Conservation (phyloP, 2,113 vertebrate genomes). For the Synodontis membranacea region DNA sequence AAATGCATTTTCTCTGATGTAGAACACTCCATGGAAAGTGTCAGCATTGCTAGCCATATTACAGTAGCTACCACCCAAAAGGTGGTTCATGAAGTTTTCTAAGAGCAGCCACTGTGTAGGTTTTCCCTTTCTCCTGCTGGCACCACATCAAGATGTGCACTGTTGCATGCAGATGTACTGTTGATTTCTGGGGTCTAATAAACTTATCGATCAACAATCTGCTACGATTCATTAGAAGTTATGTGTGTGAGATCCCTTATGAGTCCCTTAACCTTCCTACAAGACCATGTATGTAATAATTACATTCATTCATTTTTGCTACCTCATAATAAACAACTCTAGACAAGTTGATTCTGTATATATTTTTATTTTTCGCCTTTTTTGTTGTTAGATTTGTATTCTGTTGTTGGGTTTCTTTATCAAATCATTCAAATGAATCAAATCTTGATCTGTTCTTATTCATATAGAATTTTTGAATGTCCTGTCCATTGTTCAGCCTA, state of each 20-base stretch:
- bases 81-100: not conserved
- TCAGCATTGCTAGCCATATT: not conserved
- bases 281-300: too few species aligned
- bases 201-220: not conserved
- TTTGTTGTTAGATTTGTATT: not conserved
- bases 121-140: not conserved
- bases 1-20: not conserved
- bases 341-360: not conserved
- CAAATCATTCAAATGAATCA: not conserved
- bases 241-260: not conserved
- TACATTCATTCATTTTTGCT: not conserved
- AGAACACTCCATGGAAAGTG: not conserved
- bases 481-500: too few species aligned
- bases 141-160: not conserved
- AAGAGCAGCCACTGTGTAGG: not conserved
- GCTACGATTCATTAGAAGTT: not conserved
- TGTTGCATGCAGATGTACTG: not conserved
- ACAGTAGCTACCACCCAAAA: not conserved
- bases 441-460: not conserved
- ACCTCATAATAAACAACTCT: not conserved
- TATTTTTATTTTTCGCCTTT: not conserved
- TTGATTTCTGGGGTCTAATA: not conserved
- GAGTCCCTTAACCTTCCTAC: not conserved
- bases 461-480: not conserved
- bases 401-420: not conserved